Evolutionary conservation across 2,113 vertebrate genomes (phyloP).

Genomic region (Larimichthys crocea): DNA sequence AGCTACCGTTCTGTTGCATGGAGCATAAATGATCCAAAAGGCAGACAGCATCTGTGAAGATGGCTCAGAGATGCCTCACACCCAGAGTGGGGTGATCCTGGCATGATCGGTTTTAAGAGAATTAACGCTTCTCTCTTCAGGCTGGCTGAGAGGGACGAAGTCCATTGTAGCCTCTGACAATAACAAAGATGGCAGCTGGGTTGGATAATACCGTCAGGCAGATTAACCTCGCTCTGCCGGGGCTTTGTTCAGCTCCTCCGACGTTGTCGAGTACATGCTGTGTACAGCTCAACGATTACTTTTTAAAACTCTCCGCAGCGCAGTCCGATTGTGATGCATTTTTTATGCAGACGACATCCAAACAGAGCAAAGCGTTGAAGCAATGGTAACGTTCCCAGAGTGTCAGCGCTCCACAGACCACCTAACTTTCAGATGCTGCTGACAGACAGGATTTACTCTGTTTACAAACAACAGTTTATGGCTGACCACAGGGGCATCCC

Average conservation of each 20-base stretch:
- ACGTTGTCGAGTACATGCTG: constrained; percentile 21
- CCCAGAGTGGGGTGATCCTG: constrained; percentile 1
- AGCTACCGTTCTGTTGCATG: not conserved
- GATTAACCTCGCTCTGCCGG: constrained; percentile 59
- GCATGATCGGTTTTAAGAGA: not conserved
- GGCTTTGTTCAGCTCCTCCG: constrained; percentile 57
- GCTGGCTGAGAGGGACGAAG: constrained; percentile 19
- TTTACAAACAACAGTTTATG: constrained; percentile 70
- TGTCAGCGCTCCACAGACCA: constrained; percentile 14
- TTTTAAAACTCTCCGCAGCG: not conserved
- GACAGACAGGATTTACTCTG: constrained; percentile 43
- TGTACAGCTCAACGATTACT: no score
- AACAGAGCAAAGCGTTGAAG: constrained; percentile 12
- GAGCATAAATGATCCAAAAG: constrained; percentile 19
- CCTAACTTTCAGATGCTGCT: not conserved
- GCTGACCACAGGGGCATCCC: constrained; percentile 12
- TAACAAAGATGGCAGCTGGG: constrained; percentile 70
- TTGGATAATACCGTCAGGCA: constrained; percentile 61
- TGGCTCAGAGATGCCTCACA: constrained; percentile 11
- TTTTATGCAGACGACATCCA: constrained; percentile 5
- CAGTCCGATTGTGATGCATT: not conserved
- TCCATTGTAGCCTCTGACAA: constrained; percentile 47
- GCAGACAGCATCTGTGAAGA: constrained; percentile 37
- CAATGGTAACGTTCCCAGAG: constrained; percentile 12
- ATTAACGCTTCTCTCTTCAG: constrained; percentile 11